Percentiles rank a stretch among this genome's conserved stretches.
Conservation (phyloP, 2,113 vertebrate species). For the Oenanthe oenanthe region DNA sequence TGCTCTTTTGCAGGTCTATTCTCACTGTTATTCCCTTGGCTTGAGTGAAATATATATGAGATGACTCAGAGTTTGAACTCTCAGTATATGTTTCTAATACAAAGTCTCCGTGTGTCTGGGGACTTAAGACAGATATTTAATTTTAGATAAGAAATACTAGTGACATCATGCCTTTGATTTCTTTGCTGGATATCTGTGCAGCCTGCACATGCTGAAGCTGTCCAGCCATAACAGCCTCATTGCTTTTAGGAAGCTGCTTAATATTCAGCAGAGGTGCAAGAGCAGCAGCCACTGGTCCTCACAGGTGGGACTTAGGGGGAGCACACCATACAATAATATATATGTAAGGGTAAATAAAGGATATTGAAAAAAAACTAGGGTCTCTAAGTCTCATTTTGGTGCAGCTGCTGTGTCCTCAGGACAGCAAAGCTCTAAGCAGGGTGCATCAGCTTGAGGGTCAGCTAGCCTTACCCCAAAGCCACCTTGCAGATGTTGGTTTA, state of each 20-base stretch:
- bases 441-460: rapidly evolving
- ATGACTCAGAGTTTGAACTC: conserved; percentile 50
- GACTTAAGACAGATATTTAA: conserved; percentile 64
- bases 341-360: neutral
- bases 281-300: neutral
- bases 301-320: neutral
- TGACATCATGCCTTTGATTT: conserved; percentile 73
- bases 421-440: neutral
- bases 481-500: neutral
- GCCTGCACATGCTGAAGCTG: conserved; percentile 13
- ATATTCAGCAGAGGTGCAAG: conserved; percentile 5
- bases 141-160: conserved; percentile 47
- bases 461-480: neutral
- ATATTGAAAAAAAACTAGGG: neutral
- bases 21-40: conserved; percentile 23
- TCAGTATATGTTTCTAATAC: conserved; percentile 70
- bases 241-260: conserved; percentile 24
- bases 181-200: neutral
- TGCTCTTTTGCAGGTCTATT: conserved; percentile 31
- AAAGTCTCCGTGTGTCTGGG: neutral
- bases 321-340: neutral
- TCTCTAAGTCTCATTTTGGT: neutral
- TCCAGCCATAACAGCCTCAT: conserved; percentile 30
- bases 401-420: neutral
- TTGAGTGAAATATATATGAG: conserved; percentile 65